These are phyloP conservation scores for Callipepla squamata DNA, from an alignment of 2,113 vertebrate species.

Conservation along the genomic window DNA sequence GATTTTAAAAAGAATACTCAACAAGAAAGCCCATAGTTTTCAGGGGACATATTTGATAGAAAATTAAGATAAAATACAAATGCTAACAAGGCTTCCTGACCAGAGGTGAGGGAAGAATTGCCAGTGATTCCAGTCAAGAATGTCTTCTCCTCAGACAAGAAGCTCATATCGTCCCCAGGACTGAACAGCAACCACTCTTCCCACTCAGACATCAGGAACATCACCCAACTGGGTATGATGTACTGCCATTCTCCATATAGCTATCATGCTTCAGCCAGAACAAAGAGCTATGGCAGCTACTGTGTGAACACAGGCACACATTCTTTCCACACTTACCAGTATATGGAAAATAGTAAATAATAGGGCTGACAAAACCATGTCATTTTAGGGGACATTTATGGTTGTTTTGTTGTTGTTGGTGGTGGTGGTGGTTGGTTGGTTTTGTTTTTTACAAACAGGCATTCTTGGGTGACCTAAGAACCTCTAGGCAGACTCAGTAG, in stretches of 20 bases:
- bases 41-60: not conserved
- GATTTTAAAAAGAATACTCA: not conserved
- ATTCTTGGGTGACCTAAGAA: not conserved
- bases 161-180: not conserved
- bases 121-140: not conserved
- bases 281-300: not conserved
- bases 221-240: not conserved
- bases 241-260: not conserved
- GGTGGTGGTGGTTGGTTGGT: no score
- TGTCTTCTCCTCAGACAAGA: not conserved
- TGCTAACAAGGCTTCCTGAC: not conserved
- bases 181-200: accelerated
- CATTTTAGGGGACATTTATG: not conserved
- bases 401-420: not conserved
- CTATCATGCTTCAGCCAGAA: not conserved
- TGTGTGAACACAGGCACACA: not conserved
- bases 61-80: not conserved
- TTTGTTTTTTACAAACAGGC: not conserved
- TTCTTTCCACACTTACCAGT: not conserved
- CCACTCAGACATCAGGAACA: not conserved
- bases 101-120: not conserved
- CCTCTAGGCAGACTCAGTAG: not conserved
- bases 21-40: not conserved
- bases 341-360: not conserved
- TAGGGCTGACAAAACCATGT: not conserved